phyloP scores from a whole-genome alignment of 2,113 vertebrate genomes.

The human region DNA sequence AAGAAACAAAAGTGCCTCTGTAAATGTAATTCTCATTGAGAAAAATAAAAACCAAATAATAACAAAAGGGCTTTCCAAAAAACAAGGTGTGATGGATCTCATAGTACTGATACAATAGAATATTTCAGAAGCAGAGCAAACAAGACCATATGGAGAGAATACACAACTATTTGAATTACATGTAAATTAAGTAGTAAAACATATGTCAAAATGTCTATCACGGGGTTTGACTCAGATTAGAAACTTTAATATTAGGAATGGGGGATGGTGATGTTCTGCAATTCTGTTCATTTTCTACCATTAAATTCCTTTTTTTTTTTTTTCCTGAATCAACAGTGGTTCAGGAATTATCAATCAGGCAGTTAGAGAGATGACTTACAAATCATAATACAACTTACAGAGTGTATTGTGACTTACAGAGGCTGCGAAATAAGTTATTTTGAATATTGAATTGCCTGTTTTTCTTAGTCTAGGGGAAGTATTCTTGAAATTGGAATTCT shows the following conservation, averaged over 20 bases:
- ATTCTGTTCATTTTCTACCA: not conserved
- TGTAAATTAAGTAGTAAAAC: not conserved
- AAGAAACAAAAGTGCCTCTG: not conserved
- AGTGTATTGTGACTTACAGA: not conserved
- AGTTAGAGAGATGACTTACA: not conserved
- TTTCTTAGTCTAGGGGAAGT: not conserved
- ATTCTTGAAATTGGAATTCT: not conserved
- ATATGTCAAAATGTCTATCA: not conserved
- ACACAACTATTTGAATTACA: not conserved
- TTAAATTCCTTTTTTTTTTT: not conserved
- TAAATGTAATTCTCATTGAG: not conserved
- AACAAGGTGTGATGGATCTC: not conserved
- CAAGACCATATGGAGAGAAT: not conserved
- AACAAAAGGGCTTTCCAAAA: not conserved
- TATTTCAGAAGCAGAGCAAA: too few species aligned
- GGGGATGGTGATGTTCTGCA: too few species aligned
- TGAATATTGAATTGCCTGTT: not conserved
- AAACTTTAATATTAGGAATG: accelerated
- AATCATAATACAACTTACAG: not conserved
- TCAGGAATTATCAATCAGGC: not conserved
- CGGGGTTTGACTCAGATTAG: not conserved
- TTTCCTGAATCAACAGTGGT: too few species aligned
- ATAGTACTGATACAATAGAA: too few species aligned
- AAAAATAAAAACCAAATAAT: not conserved
- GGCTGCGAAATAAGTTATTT: not conserved